Base-by-base conservation (phyloP, 2,113 vertebrate species). In the Neogale vison region DNA sequence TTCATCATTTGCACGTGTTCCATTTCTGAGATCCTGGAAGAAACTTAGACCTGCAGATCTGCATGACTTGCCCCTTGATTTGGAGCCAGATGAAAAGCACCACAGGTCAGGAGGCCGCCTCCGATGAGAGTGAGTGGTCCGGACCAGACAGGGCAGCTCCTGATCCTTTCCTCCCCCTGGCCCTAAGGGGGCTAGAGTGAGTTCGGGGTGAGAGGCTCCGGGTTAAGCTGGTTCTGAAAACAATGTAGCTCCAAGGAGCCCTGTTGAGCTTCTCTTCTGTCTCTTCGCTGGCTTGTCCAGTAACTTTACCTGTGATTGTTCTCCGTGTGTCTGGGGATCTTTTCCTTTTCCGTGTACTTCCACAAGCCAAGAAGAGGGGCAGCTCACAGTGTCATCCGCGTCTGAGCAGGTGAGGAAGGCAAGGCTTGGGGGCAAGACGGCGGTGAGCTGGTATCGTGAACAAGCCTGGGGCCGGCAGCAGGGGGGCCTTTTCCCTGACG, bases 151-250 rank as follows among this genome's bases (percentile, higher is more conserved):
- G 93, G 71, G 31, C 7, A 86, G 50, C 76, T 93, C n/a, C 93
- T 91, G 74, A 87, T 26, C 95, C 21, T 59, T 50, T 88, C 59
- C 79, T 67, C 63, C 74, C 29, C n/a, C 47, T 34, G 42, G 71
- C 93, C n/a, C 74, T 4, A 11, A 23, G 0, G 59, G 84, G 61
- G 65, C 84, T 65, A 55, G 39, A 88, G 96, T 0, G 0, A 42
- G 92, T 95, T 97, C 84, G 87, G 93, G 34, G 95, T 4, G 24
- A 65, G 76, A 69, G 50, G 45, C 83, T 76, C 80, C 93, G 97
- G 90, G 95, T 95, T 90, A 67, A 86, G 50, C 39, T 95, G 77
- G 6, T 36, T 80, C 63, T 11, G 29, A 88, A 55, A 52, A 77
- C 45, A 71, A 3, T 52, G 95, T 97, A 97, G 23, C 87, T 96